Percentiles rank a stretch among this genome's conserved stretches.
Conservation (phyloP, 1,140 invertebrate species). For the Pararge aegeria region DNA sequence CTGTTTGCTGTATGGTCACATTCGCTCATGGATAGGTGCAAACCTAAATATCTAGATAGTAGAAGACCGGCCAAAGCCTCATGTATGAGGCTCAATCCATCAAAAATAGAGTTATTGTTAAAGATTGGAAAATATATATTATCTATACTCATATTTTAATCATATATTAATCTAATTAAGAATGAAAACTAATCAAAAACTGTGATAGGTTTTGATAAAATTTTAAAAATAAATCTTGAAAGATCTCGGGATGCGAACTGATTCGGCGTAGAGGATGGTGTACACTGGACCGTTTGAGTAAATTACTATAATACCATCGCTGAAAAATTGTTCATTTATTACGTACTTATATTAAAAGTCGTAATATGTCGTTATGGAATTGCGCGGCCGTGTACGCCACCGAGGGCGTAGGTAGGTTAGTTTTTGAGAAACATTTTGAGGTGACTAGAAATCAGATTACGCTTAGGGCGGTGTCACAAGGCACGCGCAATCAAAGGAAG, state of each 20-base stretch:
- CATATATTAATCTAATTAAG: constrained; percentile 79
- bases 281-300: constrained; percentile 9
- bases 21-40: constrained; percentile 37
- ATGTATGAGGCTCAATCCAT: constrained; percentile 43
- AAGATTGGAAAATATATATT: constrained; percentile 78
- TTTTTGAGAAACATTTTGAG: constrained; percentile 76
- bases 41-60: constrained; percentile 18
- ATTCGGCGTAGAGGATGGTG: constrained; percentile 30
- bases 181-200: constrained; percentile 79
- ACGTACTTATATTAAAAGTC: constrained; percentile 12
- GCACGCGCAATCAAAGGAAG: constrained; percentile 40
- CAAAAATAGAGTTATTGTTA: constrained; percentile 77
- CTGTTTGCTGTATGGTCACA: constrained; percentile 30
- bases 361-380: constrained; percentile 14
- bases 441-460: constrained; percentile 47
- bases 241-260: constrained; percentile 44
- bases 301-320: constrained; percentile 4
- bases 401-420: constrained; percentile 58
- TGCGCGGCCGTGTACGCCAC: constrained; percentile 25
- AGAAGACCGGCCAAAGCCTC: constrained; percentile 39
- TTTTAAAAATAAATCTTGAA: constrained; percentile 68
- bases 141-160: constrained; percentile 79
- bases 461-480: constrained; percentile 45
- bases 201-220: constrained; percentile 80
- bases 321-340: constrained; percentile 21